A percentile compares a stretch with the other conserved stretches of the same genome.
These are phyloP conservation scores for Taenaris catops DNA, from an alignment of 2,888 invertebrate genomes.

Conservation along the genomic window DNA sequence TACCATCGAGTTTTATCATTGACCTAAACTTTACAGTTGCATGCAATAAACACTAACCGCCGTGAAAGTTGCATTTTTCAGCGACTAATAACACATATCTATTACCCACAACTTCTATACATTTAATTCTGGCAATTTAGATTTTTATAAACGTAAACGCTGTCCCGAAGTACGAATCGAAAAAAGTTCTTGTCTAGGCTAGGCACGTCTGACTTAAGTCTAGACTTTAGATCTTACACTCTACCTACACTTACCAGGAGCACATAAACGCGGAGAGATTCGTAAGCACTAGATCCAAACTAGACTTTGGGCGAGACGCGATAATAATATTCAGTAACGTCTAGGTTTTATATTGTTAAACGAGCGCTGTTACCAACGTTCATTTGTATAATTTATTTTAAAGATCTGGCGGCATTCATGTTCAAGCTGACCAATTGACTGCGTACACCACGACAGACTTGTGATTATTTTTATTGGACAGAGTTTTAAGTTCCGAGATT, in stretches of 20 bases:
- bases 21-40: no score
- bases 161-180: no score
- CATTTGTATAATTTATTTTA: slow-evolving; percentile 27
- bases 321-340: slow-evolving; percentile 15
- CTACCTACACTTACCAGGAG: slow-evolving; percentile 70
- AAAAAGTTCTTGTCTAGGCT: no score
- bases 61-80: no score
- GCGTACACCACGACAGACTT: slow-evolving; percentile 20
- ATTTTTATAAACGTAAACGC: no score
- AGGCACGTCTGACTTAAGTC: slow-evolving; percentile 18
- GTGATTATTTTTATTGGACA: no score
- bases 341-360: slow-evolving; percentile 23
- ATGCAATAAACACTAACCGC: no score
- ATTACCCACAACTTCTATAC: no score
- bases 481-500: no score
- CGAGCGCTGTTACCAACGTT: slow-evolving; percentile 25
- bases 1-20: no score
- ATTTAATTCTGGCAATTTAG: no score
- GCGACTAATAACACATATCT: no score
- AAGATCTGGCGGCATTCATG: slow-evolving; percentile 29
- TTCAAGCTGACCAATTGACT: slow-evolving; percentile 27
- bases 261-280: slow-evolving; percentile 41
- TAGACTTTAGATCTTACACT: slow-evolving; percentile 34
- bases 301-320: slow-evolving; percentile 23
- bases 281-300: slow-evolving; percentile 48